phyloP scores from a whole-genome alignment of 2,113 vertebrate species.

The Coptodon rendalli region DNA sequence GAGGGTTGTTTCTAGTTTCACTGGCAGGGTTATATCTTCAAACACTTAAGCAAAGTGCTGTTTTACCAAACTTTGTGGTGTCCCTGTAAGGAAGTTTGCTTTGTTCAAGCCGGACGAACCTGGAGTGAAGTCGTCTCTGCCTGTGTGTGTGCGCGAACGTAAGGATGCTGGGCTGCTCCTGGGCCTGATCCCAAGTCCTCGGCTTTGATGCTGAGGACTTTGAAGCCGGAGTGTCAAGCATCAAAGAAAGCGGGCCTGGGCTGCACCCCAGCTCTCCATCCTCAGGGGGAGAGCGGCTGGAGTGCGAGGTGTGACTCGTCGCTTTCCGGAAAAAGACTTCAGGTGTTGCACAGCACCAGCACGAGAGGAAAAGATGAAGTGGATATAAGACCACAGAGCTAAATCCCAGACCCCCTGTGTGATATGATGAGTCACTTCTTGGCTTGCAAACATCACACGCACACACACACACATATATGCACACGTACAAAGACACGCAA shows the following conservation, averaged over 20 bases:
- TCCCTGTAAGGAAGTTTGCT: background rate
- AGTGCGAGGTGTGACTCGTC: background rate
- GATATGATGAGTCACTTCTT: conserved; percentile 35
- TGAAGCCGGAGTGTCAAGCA: conserved; percentile 33
- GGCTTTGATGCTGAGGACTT: conserved; percentile 44
- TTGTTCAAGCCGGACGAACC: background rate
- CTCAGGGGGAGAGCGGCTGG: background rate
- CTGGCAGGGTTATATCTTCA: background rate
- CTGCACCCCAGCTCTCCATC: background rate
- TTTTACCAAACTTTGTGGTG: background rate
- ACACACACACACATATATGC: background rate
- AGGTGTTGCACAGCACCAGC: background rate
- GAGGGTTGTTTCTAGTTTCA: background rate
- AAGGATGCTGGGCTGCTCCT: conserved; percentile 4
- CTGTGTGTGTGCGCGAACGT: background rate
- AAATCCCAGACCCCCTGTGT: conserved; percentile 11
- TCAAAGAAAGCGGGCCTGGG: conserved; percentile 26
- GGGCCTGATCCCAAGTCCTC: conserved; percentile 8
- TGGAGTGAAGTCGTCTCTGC: background rate
- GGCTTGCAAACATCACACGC: background rate
- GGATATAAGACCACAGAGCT: background rate
- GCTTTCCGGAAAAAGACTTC: background rate
- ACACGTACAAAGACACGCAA: background rate
- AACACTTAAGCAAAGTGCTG: background rate
- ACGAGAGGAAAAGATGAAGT: background rate